Conservation (phyloP, 1,140 invertebrate genomes). For the Globodera rostochiensis region DNA sequence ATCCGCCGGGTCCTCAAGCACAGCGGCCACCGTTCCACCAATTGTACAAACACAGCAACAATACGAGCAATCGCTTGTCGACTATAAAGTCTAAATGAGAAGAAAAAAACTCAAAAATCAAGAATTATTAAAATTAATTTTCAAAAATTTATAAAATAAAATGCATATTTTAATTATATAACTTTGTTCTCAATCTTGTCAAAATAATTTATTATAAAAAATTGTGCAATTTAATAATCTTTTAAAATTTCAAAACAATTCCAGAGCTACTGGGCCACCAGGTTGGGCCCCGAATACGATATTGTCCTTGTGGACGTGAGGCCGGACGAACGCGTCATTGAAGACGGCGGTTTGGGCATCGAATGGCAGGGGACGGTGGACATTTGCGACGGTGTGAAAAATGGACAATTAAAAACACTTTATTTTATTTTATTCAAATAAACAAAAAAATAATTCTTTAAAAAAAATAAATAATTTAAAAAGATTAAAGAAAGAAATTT, state of each 20-base stretch:
- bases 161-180: background rate
- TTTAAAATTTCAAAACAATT: conserved; percentile 28
- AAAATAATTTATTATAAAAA: too few species aligned
- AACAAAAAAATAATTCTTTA: too few species aligned
- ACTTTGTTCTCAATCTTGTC: too few species aligned
- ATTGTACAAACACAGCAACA: conserved; percentile 19
- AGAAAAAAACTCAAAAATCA: too few species aligned
- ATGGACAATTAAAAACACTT: too few species aligned
- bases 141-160: background rate
- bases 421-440: too few species aligned
- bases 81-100: conserved; percentile 18
- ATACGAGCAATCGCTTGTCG: conserved; percentile 28
- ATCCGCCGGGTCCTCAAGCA: conserved; percentile 15
- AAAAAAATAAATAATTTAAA: too few species aligned
- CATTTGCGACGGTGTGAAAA: conserved; percentile 77
- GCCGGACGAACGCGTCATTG: conserved; percentile 52
- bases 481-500: background rate
- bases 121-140: background rate
- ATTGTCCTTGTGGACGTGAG: conserved; percentile 54
- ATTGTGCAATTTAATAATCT: background rate
- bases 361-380: conserved; percentile 94
- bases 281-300: conserved; percentile 56
- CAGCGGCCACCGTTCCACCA: conserved; percentile 1
- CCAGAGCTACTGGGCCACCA: conserved; percentile 53
- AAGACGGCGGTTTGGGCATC: conserved; percentile 86